A percentile compares a stretch with the other conserved stretches of the same genome.
Conservation (phyloP, 2,888 invertebrate genomes). For the Tetropium fuscum region DNA sequence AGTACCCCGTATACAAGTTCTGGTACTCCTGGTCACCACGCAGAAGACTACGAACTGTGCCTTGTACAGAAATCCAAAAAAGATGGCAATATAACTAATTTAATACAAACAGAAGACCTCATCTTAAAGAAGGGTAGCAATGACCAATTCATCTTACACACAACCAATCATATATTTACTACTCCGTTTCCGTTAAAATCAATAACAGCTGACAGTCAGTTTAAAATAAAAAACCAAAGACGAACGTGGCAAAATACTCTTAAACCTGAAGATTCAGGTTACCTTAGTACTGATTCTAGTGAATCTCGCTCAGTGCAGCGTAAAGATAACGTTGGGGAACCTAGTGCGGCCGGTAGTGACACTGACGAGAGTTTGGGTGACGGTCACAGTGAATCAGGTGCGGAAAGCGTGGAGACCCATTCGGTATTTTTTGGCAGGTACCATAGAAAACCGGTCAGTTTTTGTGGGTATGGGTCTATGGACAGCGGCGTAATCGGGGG, state of each 20-base stretch:
- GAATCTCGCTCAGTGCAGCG: slow-evolving; percentile 30
- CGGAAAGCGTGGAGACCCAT: slow-evolving; percentile 88
- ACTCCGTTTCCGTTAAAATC: slow-evolving; percentile 31
- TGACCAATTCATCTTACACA: slow-evolving; percentile 57
- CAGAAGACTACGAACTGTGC: slow-evolving; percentile 44
- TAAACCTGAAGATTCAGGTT: slow-evolving; percentile 80
- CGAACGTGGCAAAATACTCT: slow-evolving; percentile 44
- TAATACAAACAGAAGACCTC: slow-evolving; percentile 47
- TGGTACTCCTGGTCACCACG: slow-evolving; percentile 47
- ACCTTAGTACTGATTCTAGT: slow-evolving; percentile 81
- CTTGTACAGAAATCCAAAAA: slow-evolving; percentile 48
- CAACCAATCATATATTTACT: slow-evolving; percentile 28
- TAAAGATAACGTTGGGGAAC: slow-evolving; percentile 44
- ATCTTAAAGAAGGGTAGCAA: slow-evolving; percentile 54
- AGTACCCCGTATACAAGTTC: slow-evolving; percentile 9
- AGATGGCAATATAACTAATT: slow-evolving; percentile 43
- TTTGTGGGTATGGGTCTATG: slow-evolving; percentile 54
- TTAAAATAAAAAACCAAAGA: slow-evolving; percentile 53
- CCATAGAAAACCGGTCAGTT: slow-evolving; percentile 60
- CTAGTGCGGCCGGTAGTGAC: slow-evolving; percentile 69
- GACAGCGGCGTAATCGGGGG: slow-evolving; percentile 63
- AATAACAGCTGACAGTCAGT: slow-evolving; percentile 30
- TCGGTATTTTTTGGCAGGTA: slow-evolving; percentile 87
- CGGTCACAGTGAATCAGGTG: slow-evolving; percentile 88
- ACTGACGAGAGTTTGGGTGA: slow-evolving; percentile 86